phyloP scores from a whole-genome alignment of 2,888 invertebrate genomes.

The Agrochola litura region DNA sequence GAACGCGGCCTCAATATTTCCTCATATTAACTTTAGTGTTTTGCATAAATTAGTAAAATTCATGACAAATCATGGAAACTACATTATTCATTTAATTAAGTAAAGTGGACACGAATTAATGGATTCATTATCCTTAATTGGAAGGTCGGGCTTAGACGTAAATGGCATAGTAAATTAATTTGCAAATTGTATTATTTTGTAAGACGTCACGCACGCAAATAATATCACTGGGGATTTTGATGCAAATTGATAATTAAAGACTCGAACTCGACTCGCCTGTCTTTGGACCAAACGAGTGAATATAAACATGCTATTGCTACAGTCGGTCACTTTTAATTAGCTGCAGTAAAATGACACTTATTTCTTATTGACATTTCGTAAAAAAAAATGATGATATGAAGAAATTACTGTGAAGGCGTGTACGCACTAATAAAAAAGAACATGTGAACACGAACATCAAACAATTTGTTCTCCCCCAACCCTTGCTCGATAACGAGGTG shows the following conservation, averaged over 20 bases:
- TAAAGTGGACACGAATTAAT: slow-evolving; percentile 9
- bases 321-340: no score
- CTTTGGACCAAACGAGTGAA: neutral
- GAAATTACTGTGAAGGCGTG: no score
- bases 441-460: no score
- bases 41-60: slow-evolving; percentile 5
- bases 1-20: no score
- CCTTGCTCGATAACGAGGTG: no score
- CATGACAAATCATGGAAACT: slow-evolving; percentile 17
- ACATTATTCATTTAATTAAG: slow-evolving; percentile 26
- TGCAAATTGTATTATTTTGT: neutral
- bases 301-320: neutral
- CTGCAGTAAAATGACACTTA: no score
- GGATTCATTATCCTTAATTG: slow-evolving; percentile 38
- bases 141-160: slow-evolving; percentile 23
- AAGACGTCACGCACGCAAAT: slow-evolving; percentile 3
- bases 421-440: no score
- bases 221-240: neutral
- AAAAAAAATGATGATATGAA: no score
- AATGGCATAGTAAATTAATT: slow-evolving; percentile 39
- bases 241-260: neutral
- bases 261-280: neutral
- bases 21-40: no score
- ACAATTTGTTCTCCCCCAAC: no score
- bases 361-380: no score